Evolutionary conservation across 2,113 vertebrate genomes (phyloP), one percentile per base, ranked within the genome.

Genomic region (Grammomys dolichurus): DNA sequence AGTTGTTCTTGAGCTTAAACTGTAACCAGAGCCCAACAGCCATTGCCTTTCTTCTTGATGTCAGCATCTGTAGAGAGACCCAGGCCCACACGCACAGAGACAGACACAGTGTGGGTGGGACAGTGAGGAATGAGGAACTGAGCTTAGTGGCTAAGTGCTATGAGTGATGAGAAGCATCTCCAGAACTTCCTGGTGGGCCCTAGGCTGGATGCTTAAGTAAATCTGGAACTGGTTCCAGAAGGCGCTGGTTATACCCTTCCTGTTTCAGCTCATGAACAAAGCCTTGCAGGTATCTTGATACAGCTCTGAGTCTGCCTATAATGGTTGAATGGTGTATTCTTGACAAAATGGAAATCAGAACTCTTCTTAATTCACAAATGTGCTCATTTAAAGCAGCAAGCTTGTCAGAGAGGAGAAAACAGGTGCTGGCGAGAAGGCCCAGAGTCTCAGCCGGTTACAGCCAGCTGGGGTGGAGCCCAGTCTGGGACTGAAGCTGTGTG

Each of bases 401-500:
- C 7, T 5, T 63, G 60, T 73, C 69, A 69, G 28, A 28, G 63
- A 89, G 48, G 67, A 54, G 78, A 86, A 94, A 46, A 40, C n/a
- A 76, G 67, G 46, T 5, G 11, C 54, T 78, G 19, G 76, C 58
- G 40, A 90, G 24, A 56, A 11, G 36, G 81, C 14, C 56, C 81
- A 31, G 81, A 43, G 58, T 17, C 10, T 8, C n/a, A 10, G 5
- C 86, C 65, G 22, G 14, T 63, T 36, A 5, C 8, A 56, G 87
- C 73, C 63, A 17, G 36, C n/a, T 19, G n/a, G 40, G 85, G 77
- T 11, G 46, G 63, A 5, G 77, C 36, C n/a, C 26, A 24, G 43
- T 48, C 73, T 89, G 20, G 69, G 88, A 90, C 70, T 51, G 54
- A 96, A 93, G 96, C 87, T 65, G 43, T 76, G 70, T 81, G 70